Evolutionary conservation across 2,113 vertebrate species (phyloP).

Genomic region (Gymnorhina tibicen): DNA sequence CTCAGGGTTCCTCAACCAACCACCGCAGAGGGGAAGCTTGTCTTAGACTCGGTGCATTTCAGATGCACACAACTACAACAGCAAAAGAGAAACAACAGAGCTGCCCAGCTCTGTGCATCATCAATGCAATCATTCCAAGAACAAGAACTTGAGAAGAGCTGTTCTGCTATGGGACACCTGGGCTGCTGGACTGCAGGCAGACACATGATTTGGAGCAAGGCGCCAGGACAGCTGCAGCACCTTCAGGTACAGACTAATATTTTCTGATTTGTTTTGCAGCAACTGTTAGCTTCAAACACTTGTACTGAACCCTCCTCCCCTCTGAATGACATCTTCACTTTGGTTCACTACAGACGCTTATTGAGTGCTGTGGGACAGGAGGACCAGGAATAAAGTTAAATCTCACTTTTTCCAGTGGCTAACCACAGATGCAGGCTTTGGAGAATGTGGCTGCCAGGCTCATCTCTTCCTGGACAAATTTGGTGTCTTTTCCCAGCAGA

Average conservation of each 20-base stretch:
- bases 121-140: not conserved
- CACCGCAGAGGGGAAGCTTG: rapidly evolving
- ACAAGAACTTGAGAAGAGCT: not conserved
- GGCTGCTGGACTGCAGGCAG: not conserved
- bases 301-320: not conserved
- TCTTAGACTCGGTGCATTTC: not conserved
- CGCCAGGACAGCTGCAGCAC: not conserved
- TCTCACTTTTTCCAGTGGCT: not conserved
- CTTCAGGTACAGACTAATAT: not conserved
- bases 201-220: not conserved
- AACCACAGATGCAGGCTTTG: not conserved
- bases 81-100: not conserved
- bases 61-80: not conserved
- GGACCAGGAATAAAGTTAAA: not conserved
- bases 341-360: not conserved
- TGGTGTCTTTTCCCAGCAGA: not conserved
- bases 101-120: not conserved
- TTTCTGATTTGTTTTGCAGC: not conserved
- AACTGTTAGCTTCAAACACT: not conserved
- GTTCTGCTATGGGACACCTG: not conserved
- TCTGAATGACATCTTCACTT: not conserved
- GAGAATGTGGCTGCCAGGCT: not conserved
- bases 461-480: not conserved
- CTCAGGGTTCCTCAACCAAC: not conserved
- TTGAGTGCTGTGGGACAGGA: not conserved